Evolutionary conservation across 2,797 vertebrate species (phyloP).

Genomic region (Sphaeramia orbicularis): DNA sequence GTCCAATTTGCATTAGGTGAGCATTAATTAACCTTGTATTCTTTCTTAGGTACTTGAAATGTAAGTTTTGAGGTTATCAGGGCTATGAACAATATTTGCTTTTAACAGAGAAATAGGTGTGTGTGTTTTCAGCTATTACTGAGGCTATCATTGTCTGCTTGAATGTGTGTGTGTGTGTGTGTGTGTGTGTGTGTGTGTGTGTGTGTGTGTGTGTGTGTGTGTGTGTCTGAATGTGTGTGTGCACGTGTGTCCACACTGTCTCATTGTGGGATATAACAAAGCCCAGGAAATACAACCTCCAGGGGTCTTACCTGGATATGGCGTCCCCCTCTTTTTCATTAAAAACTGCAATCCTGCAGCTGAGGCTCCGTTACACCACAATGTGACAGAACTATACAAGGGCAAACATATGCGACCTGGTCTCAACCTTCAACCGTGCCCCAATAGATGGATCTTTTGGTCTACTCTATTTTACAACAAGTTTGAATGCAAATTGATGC

Average conservation of each 20-base stretch:
- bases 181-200: conserved; percentile 14
- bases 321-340: conserved; percentile 85
- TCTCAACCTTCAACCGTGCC: conserved; percentile 78
- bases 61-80: conserved; percentile 41
- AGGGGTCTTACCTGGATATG: conserved; percentile 85
- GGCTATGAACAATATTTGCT: too few relatives aligned
- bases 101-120: too few relatives aligned
- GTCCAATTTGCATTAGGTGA: conserved; percentile 4
- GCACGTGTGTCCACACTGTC: conserved; percentile 52
- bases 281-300: conserved; percentile 83
- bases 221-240: conserved; percentile 17
- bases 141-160: conserved; percentile 41
- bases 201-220: conserved; percentile 17
- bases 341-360: conserved; percentile 86
- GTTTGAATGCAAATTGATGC: conserved; percentile 84
- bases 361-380: conserved; percentile 87
- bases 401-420: conserved; percentile 87
- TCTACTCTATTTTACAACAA: conserved; percentile 71
- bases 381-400: conserved; percentile 81
- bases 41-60: conserved; percentile 33
- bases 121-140: conserved; percentile 37
- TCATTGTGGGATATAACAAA: conserved; percentile 87
- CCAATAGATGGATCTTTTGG: conserved; percentile 74
- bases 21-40: conserved; percentile 18
- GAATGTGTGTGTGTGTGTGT: conserved; percentile 33